Base-by-base conservation (phyloP, 1,140 invertebrate genomes). In the Alviniconcha marisindica region DNA sequence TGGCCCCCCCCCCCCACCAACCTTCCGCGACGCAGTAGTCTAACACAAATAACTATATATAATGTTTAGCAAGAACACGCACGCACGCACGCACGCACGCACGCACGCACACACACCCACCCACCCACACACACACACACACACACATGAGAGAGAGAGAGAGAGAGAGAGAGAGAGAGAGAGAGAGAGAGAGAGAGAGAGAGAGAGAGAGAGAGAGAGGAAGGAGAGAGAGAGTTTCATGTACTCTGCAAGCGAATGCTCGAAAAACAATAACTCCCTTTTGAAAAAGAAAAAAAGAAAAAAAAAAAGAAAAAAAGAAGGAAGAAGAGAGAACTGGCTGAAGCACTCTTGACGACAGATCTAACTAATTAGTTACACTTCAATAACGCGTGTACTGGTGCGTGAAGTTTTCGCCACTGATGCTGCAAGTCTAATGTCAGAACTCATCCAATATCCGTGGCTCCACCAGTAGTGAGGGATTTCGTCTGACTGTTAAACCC, bases 311-410 rank as follows among this genome's bases (percentile, higher is more conserved):
- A 33, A 48, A 14, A 54, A 51, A 40, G 4, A 60, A 24, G n/a
- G 44, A 77, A n/a, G 21, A 48, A 28, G 44, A 15, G 48, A 28
- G 44, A 56, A 31, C 28, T 31, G 28, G 15, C 15, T 2, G 28
- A 14, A 36, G 28, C 51, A 12, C 31, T 28, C 33, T 40, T 79
- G 36, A 36, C 51, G 77, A 79, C 77, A 79, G 77, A 79, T 79
- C 77, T 79, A 79, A 79, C 77, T 36, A 79, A 56, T 63, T 79
- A 56, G 77, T 79, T 56, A 56, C 56, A 54, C 77, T 56, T 36
- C n/a, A 63, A 36, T 79, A 38, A 63, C 28, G 15, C 38, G 24
- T 15, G 18, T 54, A 28, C 24, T 38, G 48, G 51, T 10, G 54
- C 77, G 54, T 79, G 54, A 79, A 77, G 24, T 38, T 33, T 24